Base-by-base conservation (phyloP, 2,888 invertebrate species). In the Capitulum mitella region DNA sequence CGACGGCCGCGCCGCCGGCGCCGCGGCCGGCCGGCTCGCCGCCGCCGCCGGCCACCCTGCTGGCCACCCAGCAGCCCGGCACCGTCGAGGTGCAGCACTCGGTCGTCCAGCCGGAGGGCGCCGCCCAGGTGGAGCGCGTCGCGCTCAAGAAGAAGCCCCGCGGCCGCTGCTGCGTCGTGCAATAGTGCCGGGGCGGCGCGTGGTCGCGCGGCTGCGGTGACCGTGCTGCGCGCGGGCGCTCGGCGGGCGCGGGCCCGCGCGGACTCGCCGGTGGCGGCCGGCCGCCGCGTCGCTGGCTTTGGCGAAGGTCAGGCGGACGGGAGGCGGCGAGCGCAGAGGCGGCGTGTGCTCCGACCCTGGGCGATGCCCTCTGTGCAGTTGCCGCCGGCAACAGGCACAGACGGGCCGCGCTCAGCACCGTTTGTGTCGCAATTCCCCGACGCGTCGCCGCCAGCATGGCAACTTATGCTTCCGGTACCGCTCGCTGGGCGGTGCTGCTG, bases 141-240 rank as follows among this genome's bases (percentile, higher is more conserved):
- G 92, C 93, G 85, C 91, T 95, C 85, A 95, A 95, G 89, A 95
- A 95, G 90, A 95, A 95, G 89, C 93, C 93, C 87, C 95, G 94
- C 89, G 95, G 95, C 91, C 92, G 93, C 87, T 95, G 95, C 89
- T 96, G 96, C 89, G 93, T 93, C 86, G 90, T 95, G 86, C 94
- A 95, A 91, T 95, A 93, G 79, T 58, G n/a, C n/a, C 61, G 77
- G 26, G 54, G 26, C 32, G 40, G n/a, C 40, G 29, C 26, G n/a
- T n/a, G n/a, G n/a, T n/a, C n/a, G n/a, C n/a, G n/a, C n/a, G n/a
- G n/a, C n/a, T n/a, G n/a, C n/a, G n/a, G n/a, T n/a, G n/a, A n/a
- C n/a, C n/a, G n/a, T n/a, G n/a, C n/a, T n/a, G n/a, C n/a, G n/a
- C n/a, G n/a, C n/a, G n/a, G n/a, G n/a, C n/a, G n/a, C n/a, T n/a